Conservation (phyloP, 2,797 vertebrate species). For the Myotis planiceps region DNA sequence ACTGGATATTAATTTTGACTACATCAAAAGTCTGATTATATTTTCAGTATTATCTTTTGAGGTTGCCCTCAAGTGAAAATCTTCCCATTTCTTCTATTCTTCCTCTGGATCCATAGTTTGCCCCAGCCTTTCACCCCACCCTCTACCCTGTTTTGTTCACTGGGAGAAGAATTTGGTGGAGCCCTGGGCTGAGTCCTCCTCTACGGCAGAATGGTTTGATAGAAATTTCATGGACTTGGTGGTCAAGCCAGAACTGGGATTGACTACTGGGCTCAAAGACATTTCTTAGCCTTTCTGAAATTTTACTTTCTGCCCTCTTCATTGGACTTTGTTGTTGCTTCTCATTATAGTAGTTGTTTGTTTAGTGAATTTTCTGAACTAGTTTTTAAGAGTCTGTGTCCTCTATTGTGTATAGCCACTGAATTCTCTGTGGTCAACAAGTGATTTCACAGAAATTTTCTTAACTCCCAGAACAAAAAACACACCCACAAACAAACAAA, state of each 20-base stretch:
- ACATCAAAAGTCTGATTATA: background rate
- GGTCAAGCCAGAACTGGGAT: background rate
- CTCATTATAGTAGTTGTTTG: background rate
- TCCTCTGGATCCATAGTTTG: background rate
- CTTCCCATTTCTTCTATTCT: background rate
- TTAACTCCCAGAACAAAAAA: background rate
- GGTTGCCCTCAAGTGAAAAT: background rate
- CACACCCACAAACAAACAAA: background rate
- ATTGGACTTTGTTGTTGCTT: background rate
- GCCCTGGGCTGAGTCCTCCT: rapidly evolving
- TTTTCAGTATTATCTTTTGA: background rate
- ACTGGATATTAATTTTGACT: background rate
- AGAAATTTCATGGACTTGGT: background rate
- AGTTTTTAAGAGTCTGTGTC: background rate
- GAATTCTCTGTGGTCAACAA: background rate
- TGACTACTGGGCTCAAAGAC: background rate
- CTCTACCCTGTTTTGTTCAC: background rate
- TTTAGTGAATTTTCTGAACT: background rate
- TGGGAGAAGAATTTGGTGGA: background rate
- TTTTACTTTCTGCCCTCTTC: background rate
- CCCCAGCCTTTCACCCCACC: background rate
- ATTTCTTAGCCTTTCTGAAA: background rate
- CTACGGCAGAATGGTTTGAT: background rate
- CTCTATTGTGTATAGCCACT: background rate
- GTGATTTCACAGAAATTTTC: background rate